Evolutionary conservation across 2,797 vertebrate species (phyloP).

Genomic region (Gallinago stenura): DNA sequence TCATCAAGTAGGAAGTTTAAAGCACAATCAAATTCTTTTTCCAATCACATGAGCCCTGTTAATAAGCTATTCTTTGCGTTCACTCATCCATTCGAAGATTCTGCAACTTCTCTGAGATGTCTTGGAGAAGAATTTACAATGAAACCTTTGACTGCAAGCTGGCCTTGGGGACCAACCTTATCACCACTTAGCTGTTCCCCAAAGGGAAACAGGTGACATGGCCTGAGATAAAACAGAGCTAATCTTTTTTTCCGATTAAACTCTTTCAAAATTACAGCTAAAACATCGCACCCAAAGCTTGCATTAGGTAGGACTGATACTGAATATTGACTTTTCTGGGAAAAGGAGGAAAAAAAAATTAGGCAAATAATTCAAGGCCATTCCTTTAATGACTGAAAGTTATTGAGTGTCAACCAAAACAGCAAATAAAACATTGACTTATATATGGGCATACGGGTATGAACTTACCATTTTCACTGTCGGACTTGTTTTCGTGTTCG

Average conservation of each 20-base stretch:
- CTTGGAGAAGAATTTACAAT: conserved; percentile 84
- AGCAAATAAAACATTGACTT: conserved; percentile 20
- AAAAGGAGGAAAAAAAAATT: neutral
- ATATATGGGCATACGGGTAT: neutral
- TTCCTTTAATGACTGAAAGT: conserved; percentile 13
- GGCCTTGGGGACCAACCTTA: conserved; percentile 82
- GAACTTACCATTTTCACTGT: conserved; percentile 95
- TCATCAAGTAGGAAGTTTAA: conserved; percentile 82
- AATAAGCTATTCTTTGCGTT: conserved; percentile 86
- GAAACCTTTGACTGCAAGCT: conserved; percentile 84
- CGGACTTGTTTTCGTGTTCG: conserved; percentile 97
- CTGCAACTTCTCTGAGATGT: conserved; percentile 79
- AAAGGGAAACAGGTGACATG: conserved; percentile 83
- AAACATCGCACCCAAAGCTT: neutral
- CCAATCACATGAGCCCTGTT: conserved; percentile 85
- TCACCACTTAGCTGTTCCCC: conserved; percentile 72
- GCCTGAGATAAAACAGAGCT: conserved; percentile 65
- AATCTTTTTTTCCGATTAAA: conserved; percentile 24
- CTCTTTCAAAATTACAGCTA: conserved; percentile 28
- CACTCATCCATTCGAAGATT: conserved; percentile 80
- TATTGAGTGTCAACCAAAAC: neutral
- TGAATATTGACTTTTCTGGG: conserved; percentile 1
- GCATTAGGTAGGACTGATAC: conserved; percentile 25
- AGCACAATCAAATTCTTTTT: conserved; percentile 88
- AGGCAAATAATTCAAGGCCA: conserved; percentile 21